Conservation (phyloP, 2,797 vertebrate species). For the Pteropus rufus region DNA sequence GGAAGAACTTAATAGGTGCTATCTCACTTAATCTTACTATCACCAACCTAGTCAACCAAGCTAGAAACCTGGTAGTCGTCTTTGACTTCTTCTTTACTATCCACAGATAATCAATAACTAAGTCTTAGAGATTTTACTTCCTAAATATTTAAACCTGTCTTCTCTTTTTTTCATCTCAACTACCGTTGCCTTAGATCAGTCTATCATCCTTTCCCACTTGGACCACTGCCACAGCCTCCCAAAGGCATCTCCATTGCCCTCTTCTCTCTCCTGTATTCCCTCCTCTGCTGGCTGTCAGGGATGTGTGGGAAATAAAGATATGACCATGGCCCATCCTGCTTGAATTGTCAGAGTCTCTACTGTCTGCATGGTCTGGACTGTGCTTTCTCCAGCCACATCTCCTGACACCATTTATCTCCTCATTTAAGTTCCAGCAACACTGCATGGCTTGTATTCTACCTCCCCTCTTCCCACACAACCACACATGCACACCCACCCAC, state of each 20-base stretch:
- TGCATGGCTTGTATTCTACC: not conserved
- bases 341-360: rapidly evolving
- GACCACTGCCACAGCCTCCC: not conserved
- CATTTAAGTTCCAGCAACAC: not conserved
- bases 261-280: not conserved
- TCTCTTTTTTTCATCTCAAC: not conserved
- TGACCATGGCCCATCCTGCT: not conserved
- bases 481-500: not conserved
- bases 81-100: not conserved
- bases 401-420: not conserved
- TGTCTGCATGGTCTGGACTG: not conserved
- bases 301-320: not conserved
- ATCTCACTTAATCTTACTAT: not conserved
- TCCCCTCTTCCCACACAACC: not conserved
- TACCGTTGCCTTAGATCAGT: not conserved
- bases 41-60: not conserved
- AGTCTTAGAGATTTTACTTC: not conserved
- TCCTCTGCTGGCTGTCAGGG: not conserved
- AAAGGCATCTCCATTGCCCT: rapidly evolving
- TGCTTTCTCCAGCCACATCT: not conserved
- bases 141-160: not conserved
- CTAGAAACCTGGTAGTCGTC: not conserved
- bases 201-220: rapidly evolving
- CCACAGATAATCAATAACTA: not conserved
- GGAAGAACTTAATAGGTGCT: too few relatives aligned